Base-by-base conservation (phyloP, 2,888 invertebrate genomes). In the Dermolepida albohirtum region DNA sequence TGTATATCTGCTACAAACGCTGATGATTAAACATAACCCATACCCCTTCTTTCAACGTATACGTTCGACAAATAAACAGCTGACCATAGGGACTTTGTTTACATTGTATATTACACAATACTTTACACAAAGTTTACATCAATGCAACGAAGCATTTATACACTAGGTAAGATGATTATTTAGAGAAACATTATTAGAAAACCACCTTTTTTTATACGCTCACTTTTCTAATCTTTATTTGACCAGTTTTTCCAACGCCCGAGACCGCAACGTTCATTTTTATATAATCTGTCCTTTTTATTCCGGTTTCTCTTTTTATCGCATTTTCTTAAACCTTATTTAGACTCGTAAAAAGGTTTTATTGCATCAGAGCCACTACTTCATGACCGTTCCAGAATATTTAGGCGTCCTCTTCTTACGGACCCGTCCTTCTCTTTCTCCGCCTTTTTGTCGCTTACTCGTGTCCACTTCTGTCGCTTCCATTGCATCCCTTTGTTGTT, bases 251-350 rank as follows among this genome's bases (percentile, higher is more conserved):
- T 54, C 10, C 44, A 65, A 65, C 54, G 64, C 34, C 47, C n/a
- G 7, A 14, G 64, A 54, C 64, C 44, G 44, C 64, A 34, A 34
- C 7, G 16, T 54, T 34, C 64, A 65, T 52, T 65, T 65, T 65
- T 51, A 44, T 65, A 43, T 65, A 65, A 65, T 65, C 64, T 65
- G 44, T 65, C 54, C 54, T 65, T 51, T 22, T 65, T 65, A 65
- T 65, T 54, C 43, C 34, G 54, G 50, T 44, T 44, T 52, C 49
- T 47, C 64, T 40, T 54, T 65, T 65, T 65, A 65, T 65, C 64
- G 44, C 64, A 40, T 65, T 63, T 65, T 65, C 64, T 65, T 65
- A 47, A 54, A 54, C 64, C 64, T 54, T 65, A 65, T 65, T 65
- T 65, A 54, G 52, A 65, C 41, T 52, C 54, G 54, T 54, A 52